Percentiles rank a stretch among this genome's conserved stretches.
Conservation (phyloP, 2,797 vertebrate species). For the Leptodactylus fallax region DNA sequence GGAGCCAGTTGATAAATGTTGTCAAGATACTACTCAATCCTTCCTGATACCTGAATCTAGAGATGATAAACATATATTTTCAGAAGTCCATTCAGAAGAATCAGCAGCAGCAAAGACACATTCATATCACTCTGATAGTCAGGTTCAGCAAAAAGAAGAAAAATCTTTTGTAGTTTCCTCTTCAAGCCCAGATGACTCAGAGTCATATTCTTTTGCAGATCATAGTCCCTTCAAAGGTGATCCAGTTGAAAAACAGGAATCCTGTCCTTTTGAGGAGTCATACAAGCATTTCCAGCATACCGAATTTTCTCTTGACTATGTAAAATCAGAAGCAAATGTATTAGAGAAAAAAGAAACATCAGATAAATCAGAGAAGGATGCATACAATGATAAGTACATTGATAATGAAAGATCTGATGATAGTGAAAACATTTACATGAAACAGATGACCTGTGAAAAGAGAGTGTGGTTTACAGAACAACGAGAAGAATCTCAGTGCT, state of each 20-base stretch:
- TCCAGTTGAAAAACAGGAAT: conserved; percentile 50
- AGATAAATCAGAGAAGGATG: conserved; percentile 14
- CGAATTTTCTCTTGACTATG: conserved; percentile 41
- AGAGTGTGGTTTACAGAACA: conserved; percentile 80
- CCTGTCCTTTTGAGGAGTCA: conserved; percentile 56
- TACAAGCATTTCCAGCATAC: conserved; percentile 17
- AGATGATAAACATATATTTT: conserved; percentile 62
- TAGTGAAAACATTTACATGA: conserved; percentile 72
- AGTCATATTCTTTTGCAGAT: conserved; percentile 67
- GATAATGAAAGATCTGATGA: conserved; percentile 68
- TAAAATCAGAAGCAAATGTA: conserved; percentile 20
- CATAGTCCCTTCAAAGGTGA: conserved; percentile 62
- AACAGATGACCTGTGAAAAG: conserved; percentile 73
- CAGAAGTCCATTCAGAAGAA: conserved; percentile 26
- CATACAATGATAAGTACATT: conserved; percentile 53
- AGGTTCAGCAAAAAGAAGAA: conserved; percentile 33
- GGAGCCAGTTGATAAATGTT: conserved; percentile 11
- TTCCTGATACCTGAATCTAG: background rate
- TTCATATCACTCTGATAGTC: conserved; percentile 13
- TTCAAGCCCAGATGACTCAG: conserved; percentile 67
- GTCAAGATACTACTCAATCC: conserved; percentile 8
- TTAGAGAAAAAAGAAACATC: conserved; percentile 61
- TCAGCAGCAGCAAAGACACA: conserved; percentile 1
- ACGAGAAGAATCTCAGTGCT: conserved; percentile 66
- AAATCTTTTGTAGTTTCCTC: conserved; percentile 19